Base-by-base conservation (phyloP, 2,888 invertebrate species). In the Drosophila kokeensis region DNA sequence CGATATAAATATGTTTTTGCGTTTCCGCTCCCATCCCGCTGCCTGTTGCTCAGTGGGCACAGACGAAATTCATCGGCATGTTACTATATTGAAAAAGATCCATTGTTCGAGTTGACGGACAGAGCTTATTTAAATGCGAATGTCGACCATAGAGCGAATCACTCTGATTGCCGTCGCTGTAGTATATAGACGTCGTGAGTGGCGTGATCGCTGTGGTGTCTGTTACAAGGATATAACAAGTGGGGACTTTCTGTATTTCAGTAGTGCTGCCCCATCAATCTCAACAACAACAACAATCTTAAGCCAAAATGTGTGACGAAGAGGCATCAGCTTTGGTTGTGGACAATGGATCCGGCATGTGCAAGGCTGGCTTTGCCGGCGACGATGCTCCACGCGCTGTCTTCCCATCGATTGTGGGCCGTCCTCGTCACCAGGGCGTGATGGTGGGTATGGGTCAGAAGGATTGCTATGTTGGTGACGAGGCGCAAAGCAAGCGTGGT, bases 401-500 rank as follows among this genome's bases (percentile, higher is more conserved):
- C 67, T 99, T 99, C 95, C 98, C 99, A 85, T 98, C 98, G 76
- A 98, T 98, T 94, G 98, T 98, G 83, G 98, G 98, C 86, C 95
- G 98, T 92, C 98, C 98, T 79, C 96, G 98, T 92, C 98, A 98
- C 94, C 97, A 97, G 94, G 97, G 97, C 89, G 97, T 97, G 91
- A 99, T 98, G 98, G 98, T 98, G 90, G 98, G 98, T 93, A 98
- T 98, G 98, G 98, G 98, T 85, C 98, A 98, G 94, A 99, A 98
- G 94, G 98, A 99, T 95, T 97, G 96, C 87, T 99, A 98, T 94
- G 98, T 98, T 68, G 98, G 98, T 66, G 98, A 98, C 93, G 98
- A 99, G 94, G 98, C 98, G 91, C 98, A 98, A 94, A 97, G 97
- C 95, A 98, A 98, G 95, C 95, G 98, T 94, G 98, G 98, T 94